Evolutionary conservation across 2,888 invertebrate species (phyloP).

Genomic region (Cheilosia soror): DNA sequence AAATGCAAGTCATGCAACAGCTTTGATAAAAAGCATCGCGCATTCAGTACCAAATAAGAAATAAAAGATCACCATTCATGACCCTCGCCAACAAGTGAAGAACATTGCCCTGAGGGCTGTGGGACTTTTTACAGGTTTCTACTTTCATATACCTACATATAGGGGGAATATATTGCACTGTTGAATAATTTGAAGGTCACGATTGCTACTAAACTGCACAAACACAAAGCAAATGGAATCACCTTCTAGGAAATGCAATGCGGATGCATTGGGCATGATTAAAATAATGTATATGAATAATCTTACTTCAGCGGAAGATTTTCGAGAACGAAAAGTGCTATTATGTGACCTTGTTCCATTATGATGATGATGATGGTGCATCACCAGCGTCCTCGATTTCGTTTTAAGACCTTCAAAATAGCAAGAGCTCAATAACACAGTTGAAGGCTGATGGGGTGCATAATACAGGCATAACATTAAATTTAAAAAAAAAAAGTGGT

Average conservation of each 20-base stretch:
- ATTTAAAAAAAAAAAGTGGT: no score
- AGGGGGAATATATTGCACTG: not conserved
- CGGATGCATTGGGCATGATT: not conserved
- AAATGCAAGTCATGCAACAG: not conserved
- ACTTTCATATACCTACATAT: not conserved
- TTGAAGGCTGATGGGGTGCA: no score
- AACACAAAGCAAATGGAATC: not conserved
- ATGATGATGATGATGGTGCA: no score
- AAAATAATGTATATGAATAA: not conserved
- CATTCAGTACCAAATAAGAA: not conserved
- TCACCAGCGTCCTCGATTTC: no score
- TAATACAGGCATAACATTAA: no score
- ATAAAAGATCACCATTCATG: not conserved
- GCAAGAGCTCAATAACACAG: no score
- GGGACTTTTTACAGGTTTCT: constrained; percentile 5
- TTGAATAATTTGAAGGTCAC: constrained; percentile 1
- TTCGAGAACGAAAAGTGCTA: no score
- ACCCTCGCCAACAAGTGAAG: not conserved
- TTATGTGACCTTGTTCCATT: not conserved
- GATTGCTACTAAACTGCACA: not conserved
- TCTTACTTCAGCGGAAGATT: not conserved
- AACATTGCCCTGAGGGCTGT: not conserved
- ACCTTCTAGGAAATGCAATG: constrained; percentile 4
- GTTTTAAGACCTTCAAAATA: no score
- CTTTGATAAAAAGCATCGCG: not conserved